These are phyloP conservation scores for Ooceraea biroi DNA, from an alignment of 1,140 invertebrate genomes.

Conservation along the genomic window DNA sequence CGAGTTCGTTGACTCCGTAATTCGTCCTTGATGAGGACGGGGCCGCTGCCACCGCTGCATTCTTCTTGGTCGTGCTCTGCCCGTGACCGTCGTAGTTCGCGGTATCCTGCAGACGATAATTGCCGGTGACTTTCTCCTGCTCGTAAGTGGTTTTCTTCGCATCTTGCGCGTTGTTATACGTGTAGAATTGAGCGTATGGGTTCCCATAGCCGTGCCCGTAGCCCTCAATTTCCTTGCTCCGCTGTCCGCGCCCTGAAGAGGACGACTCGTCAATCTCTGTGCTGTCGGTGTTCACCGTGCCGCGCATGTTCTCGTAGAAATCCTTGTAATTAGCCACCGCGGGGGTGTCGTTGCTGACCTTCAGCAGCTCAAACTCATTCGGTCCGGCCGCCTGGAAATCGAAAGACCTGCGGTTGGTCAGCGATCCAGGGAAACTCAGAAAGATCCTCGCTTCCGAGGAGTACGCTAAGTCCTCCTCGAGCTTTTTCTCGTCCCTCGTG, in stretches of 20 bases:
- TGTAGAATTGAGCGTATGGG: constrained; percentile 59
- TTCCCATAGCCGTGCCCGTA: constrained; percentile 69
- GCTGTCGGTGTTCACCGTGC: constrained; percentile 8
- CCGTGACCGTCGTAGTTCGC: constrained; percentile 67
- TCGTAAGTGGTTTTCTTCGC: constrained; percentile 60
- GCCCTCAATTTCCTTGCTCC: constrained; percentile 65
- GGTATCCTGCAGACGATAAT: constrained; percentile 69
- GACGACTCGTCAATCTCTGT: not conserved
- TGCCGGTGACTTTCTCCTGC: constrained; percentile 72
- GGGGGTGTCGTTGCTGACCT: constrained; percentile 82
- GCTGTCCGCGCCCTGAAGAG: constrained; percentile 37
- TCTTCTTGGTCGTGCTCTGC: constrained; percentile 49
- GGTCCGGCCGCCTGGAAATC: constrained; percentile 71
- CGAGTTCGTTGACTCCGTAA: constrained; percentile 49
- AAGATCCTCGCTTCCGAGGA: constrained; percentile 82
- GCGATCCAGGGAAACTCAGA: constrained; percentile 72
- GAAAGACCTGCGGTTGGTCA: constrained; percentile 78
- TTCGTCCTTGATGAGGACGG: constrained; percentile 68
- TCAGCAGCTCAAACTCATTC: constrained; percentile 83
- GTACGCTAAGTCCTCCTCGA: constrained; percentile 78
- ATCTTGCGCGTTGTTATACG: constrained; percentile 35
- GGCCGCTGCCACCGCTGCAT: constrained; percentile 6
- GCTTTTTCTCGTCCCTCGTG: not conserved
- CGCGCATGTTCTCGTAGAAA: constrained; percentile 75
- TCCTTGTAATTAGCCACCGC: constrained; percentile 82